Evolutionary conservation across 2,888 invertebrate genomes (phyloP), one percentile per base, ranked within the genome.

Genomic region (Alloplasta piceator): DNA sequence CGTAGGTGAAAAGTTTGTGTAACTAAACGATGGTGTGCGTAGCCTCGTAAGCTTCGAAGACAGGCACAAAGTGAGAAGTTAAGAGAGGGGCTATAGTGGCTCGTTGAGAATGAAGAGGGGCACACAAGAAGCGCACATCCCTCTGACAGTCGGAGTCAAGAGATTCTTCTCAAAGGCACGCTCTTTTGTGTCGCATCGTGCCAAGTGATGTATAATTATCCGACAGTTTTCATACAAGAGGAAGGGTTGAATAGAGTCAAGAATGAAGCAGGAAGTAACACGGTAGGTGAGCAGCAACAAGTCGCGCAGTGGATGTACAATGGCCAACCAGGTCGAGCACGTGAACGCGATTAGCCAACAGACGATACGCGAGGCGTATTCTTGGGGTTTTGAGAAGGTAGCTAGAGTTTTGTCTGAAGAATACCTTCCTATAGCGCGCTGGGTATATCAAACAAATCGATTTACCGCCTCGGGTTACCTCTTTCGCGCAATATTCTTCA

Each of bases 381-480:
- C 46, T 9, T 9, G 46, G 6, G 14, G 12, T 14, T 52, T 6
- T n/a, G 6, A 16, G 5, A 52, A 12, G 48, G n/a, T n/a, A n/a
- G n/a, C 9, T 48, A 5, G 48, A 10, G 43, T 77, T 50, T 50
- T 43, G 43, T 60, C 52, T 78, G 79, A 78, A 82, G 83, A 85
- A 80, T 63, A 72, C 74, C 60, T 16, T 41, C 48, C 48, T 56
- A 26, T 26, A 26, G 1, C 26, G 26, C 26, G 77, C 74, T 81
- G 39, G 78, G 83, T 78, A 64, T 68, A 75, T 48, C 26, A 66
- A 75, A 67, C 76, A 61, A 80, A 80, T 83, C 83, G 83, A 83
- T 82, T 82, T 67, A 66, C 80, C 56, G 14, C 52, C 36, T 26
- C 26, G 26, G 26, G 26, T 26, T 26, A 26, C 26, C 1, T 26